Evolutionary conservation across 2,113 vertebrate genomes (phyloP), one percentile per base, ranked within the genome.

Genomic region (Plecotus auritus): DNA sequence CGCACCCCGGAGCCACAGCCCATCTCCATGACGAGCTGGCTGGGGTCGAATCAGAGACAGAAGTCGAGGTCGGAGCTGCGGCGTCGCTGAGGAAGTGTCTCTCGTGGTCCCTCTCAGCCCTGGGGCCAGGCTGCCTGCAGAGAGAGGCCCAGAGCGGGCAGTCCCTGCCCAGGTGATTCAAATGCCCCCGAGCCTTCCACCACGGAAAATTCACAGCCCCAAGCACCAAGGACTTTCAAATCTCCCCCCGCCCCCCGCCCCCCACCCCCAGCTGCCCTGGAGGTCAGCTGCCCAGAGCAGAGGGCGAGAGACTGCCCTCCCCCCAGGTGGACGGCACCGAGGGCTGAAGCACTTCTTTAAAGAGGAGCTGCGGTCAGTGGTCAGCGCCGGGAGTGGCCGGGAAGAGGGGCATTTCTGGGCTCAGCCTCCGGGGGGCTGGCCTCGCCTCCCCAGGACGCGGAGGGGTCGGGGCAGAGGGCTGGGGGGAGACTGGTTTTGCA

Each of bases 11-110:
- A 91, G 96, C 88, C 94, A 80, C 97, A 90, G 93, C 94, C 95
- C 23, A 16, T 78, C 78, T 82, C 95, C 9, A 4, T 91, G 59
- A 95, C 95, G 96, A 91, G 97, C 97, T 97, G 97, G 97, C 49
- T 96, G 86, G 90, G 85, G 87, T 45, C 26, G 88, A 97, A 90
- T 95, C 96, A 86, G 95, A 97, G 96, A 83, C n/a, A 77, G 96
- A 96, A 92, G 70, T 2, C n/a, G 28, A 82, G 84, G 91, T 10
- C 23, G 47, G 92, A 97, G 95, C n/a, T 8, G 22, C 70, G 45
- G 88, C 61, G 11, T 47, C 0, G 0, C 89, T 0, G 0, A 9
- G 0, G 4, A 3, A 16, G 66, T 20, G 2, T 81, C 76, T 56
- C 89, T 23, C 45, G n/a, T 32, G 35, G 5, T 0, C 94, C 80